Conservation (phyloP, 2,797 vertebrate species). For the Molossus molossus region DNA sequence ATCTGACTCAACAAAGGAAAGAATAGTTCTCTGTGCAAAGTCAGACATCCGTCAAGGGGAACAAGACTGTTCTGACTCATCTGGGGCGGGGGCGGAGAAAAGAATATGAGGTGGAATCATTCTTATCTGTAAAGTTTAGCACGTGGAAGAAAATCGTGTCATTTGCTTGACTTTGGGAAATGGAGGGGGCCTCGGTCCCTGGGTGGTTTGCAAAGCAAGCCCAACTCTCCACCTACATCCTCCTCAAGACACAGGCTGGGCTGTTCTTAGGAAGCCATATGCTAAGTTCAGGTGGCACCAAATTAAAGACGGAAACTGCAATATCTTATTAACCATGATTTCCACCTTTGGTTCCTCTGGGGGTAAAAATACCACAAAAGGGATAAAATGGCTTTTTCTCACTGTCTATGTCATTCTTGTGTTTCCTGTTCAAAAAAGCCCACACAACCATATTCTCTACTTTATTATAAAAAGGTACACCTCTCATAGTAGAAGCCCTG, state of each 20-base stretch:
- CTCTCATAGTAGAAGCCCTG: slow-evolving; percentile 20
- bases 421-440: slow-evolving; percentile 37
- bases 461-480: slow-evolving; percentile 65
- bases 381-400: slow-evolving; percentile 61
- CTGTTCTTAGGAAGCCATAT: slow-evolving; percentile 15
- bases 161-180: slow-evolving; percentile 62
- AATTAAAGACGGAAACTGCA: slow-evolving; percentile 4
- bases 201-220: neutral
- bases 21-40: neutral
- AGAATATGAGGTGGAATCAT: neutral
- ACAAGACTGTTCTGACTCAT: slow-evolving; percentile 35
- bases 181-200: neutral
- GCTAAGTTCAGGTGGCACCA: slow-evolving; percentile 21
- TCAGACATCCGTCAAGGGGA: slow-evolving; percentile 29
- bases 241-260: neutral
- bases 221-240: neutral
- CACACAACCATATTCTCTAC: neutral
- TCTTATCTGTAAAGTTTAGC: slow-evolving; percentile 56
- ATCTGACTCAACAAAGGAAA: neutral
- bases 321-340: slow-evolving; percentile 35
- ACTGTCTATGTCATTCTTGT: slow-evolving; percentile 23
- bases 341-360: neutral
- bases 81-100: neutral
- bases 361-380: slow-evolving; percentile 56
- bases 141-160: neutral